Evolutionary conservation across 2,113 vertebrate species (phyloP), one percentile per base, ranked within the genome.

Genomic region (Amazona vittata): DNA sequence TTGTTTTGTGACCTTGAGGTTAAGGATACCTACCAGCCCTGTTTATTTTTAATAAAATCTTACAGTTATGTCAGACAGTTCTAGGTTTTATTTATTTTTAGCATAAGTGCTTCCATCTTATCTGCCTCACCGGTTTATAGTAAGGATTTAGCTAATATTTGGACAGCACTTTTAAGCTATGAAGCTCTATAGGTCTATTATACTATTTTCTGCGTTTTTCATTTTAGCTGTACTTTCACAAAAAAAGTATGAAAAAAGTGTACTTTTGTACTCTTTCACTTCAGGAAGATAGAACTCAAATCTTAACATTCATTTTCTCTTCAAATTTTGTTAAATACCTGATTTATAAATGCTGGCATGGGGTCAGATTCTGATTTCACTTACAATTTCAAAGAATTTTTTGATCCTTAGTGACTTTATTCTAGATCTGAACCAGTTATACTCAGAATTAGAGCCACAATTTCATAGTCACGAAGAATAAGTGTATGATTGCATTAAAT

Each of bases 21-120:
- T 96, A 96, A 95, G 95, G 83, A 92, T 93, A 89, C 83, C 86
- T 86, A 91, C 70, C 87, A 83, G 47, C 76, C 94, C 84, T 96
- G 89, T 94, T 96, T 96, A 85, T 94, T 96, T 94, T 96, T 96
- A 95, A 96, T 96, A 95, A 96, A 97, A 97, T 96, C 81, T 94
- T 96, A 85, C 37, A 64, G 81, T 94, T 94, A 76, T 87, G 84
- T 94, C 91, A 94, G 91, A 89, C 91, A 94, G 86, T 94, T 96
- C 83, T 91, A 46, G 91, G 74, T 94, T 96, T 96, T 92, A 83
- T 95, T 83, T 96, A 92, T 96, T 93, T 96, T 96, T 86, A 92
- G 70, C 83, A 13, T 93, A 94, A 95, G 89, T 91, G 81, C 81
- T 96, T 94, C 93, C 86, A 95, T 96, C 86, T 94, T 86, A 94